Evolutionary conservation across 2,797 vertebrate species (phyloP).

Genomic region (Clarias fuscus): DNA sequence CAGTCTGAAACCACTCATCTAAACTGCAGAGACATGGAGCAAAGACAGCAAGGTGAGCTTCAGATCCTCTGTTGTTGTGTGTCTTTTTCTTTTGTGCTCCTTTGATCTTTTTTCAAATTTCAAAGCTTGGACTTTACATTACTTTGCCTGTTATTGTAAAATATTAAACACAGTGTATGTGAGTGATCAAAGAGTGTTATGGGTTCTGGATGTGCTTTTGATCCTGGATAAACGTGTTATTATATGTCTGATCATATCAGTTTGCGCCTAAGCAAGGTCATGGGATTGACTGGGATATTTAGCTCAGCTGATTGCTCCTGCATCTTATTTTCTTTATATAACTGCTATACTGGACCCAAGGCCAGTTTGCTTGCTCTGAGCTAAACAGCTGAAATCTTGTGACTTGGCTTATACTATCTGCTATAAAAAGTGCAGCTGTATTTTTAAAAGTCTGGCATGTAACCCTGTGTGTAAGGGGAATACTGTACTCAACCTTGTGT

Average conservation of each 20-base stretch:
- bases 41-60: slow-evolving; percentile 73
- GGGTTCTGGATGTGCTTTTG: neutral
- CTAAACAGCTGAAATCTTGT: slow-evolving; percentile 69
- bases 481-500: slow-evolving; percentile 5
- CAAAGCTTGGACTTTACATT: neutral
- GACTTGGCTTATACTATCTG: slow-evolving; percentile 66
- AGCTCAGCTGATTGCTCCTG: neutral
- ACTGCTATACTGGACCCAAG: slow-evolving; percentile 57
- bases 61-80: neutral
- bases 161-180: neutral
- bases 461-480: slow-evolving; percentile 10
- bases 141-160: neutral
- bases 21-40: slow-evolving; percentile 67
- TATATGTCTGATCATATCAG: neutral
- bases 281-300: neutral
- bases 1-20: slow-evolving; percentile 2
- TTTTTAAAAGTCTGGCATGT: slow-evolving; percentile 16
- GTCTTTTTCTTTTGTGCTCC: no score
- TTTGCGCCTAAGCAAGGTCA: neutral
- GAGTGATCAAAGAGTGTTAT: neutral
- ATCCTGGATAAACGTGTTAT: neutral
- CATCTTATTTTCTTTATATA: neutral
- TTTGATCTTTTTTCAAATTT: neutral
- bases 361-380: slow-evolving; percentile 64
- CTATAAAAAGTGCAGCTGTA: neutral